These are phyloP conservation scores for Leptodirus hochenwartii DNA, from an alignment of 2,888 invertebrate species.

Conservation along the genomic window DNA sequence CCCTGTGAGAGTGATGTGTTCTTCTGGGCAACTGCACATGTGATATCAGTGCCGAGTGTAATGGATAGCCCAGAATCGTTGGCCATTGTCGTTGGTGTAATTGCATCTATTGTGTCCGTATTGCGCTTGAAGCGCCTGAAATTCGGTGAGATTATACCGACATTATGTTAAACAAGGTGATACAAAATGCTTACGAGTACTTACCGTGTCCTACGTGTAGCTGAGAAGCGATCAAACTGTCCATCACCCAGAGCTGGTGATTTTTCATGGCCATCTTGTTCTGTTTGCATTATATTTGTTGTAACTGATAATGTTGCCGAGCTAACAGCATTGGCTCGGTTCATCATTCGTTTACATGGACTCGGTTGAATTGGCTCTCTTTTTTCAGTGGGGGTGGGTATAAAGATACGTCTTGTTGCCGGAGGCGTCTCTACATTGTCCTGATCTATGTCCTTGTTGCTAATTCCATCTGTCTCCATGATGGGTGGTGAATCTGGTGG, in stretches of 20 bases:
- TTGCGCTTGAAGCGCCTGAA: no score
- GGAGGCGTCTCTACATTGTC: conserved; percentile 86
- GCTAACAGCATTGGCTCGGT: conserved; percentile 9
- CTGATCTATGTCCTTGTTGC: conserved; percentile 69
- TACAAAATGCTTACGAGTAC: no score
- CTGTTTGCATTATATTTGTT: conserved; percentile 15
- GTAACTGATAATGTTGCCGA: conserved; percentile 8
- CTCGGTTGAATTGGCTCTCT: conserved; percentile 27
- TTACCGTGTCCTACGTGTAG: conserved; percentile 11
- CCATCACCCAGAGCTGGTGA: conserved; percentile 47
- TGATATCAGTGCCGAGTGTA: no score
- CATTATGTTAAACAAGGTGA: no score
- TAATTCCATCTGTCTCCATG: conserved; percentile 13
- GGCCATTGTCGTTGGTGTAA: no score
- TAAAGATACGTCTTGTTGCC: conserved; percentile 50
- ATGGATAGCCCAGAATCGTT: no score
- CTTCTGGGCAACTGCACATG: no score
- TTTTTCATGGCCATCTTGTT: conserved; percentile 24
- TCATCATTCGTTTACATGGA: conserved; percentile 36
- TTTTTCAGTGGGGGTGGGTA: conserved; percentile 40
- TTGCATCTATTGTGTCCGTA: no score
- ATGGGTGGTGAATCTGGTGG: neutral
- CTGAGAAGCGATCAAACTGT: conserved; percentile 52
- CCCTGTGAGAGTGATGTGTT: no score
- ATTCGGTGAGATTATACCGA: no score